These are phyloP conservation scores for Lerista edwardsae DNA, from an alignment of 2,797 vertebrate genomes.

Conservation along the genomic window DNA sequence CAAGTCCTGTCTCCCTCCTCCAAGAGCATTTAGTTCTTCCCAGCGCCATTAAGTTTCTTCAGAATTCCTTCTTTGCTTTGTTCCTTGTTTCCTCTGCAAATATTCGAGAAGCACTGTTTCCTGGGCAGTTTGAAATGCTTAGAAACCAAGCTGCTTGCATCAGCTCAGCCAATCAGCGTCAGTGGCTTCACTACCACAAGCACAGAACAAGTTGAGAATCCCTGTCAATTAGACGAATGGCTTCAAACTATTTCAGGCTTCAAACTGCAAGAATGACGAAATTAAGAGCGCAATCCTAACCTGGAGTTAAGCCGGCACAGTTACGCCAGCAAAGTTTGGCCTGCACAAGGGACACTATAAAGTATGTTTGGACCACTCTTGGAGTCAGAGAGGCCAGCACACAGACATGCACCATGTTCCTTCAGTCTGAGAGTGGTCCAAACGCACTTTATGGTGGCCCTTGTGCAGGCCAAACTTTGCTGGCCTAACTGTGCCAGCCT, in stretches of 20 bases:
- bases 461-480: too few relatives aligned
- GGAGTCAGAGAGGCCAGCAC: too few relatives aligned
- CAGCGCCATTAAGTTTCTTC: not conserved
- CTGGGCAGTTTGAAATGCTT: not conserved
- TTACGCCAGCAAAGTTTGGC: too few relatives aligned
- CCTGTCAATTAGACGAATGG: slow-evolving; percentile 25
- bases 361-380: too few relatives aligned
- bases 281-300: too few relatives aligned
- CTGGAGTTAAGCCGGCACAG: too few relatives aligned
- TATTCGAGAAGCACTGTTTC: not conserved
- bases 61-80: not conserved
- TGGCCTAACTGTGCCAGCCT: too few relatives aligned
- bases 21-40: not conserved
- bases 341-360: too few relatives aligned
- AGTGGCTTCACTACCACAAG: not conserved
- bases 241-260: slow-evolving; percentile 60
- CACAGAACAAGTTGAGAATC: slow-evolving; percentile 12
- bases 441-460: too few relatives aligned
- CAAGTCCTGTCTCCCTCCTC: slow-evolving; percentile 10
- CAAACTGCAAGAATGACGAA: slow-evolving; percentile 46
- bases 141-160: not conserved
- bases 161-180: not conserved
- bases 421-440: too few relatives aligned
- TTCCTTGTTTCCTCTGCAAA: not conserved
- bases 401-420: too few relatives aligned